A percentile compares a stretch with the other conserved stretches of the same genome.
These are phyloP conservation scores for Argentina silus DNA, from an alignment of 2,797 vertebrate species.

Conservation along the genomic window DNA sequence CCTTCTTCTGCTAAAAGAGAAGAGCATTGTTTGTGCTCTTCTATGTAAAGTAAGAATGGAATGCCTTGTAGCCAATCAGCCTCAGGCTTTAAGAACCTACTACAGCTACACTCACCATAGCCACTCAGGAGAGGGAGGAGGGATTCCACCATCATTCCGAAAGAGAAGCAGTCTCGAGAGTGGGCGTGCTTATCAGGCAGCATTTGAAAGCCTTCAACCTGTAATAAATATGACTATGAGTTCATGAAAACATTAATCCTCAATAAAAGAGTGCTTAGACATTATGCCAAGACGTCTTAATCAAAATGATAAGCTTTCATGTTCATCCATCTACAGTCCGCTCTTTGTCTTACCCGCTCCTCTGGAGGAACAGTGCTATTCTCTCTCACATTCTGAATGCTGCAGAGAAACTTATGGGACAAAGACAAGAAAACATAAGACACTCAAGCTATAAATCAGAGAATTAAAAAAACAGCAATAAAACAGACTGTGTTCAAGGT, in stretches of 20 bases:
- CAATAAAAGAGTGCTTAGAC: background rate
- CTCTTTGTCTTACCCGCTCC: slow-evolving; percentile 78
- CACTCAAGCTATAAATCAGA: background rate
- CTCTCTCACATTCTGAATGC: slow-evolving; percentile 83
- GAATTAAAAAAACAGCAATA: background rate
- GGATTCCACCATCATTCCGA: slow-evolving; percentile 86
- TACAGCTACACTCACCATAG: slow-evolving; percentile 80
- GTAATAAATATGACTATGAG: background rate
- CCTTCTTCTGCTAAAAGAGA: background rate
- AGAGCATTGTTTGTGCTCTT: background rate
- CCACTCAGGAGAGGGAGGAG: slow-evolving; percentile 81
- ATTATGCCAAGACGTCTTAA: slow-evolving; percentile 6
- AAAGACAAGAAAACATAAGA: slow-evolving; percentile 13
- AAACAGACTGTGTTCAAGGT: too few relatives aligned
- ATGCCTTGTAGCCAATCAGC: background rate
- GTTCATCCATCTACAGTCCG: too few relatives aligned
- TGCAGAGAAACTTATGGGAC: slow-evolving; percentile 84
- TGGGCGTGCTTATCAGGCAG: slow-evolving; percentile 85
- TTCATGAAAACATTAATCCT: background rate
- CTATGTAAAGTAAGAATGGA: background rate
- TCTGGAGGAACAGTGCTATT: slow-evolving; percentile 85
- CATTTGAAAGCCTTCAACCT: slow-evolving; percentile 77
- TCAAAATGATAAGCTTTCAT: background rate
- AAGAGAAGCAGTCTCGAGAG: slow-evolving; percentile 90
- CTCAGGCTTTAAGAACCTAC: background rate